Evolutionary conservation across 2,888 invertebrate genomes (phyloP).

Genomic region (Meteorus cinctellus): DNA sequence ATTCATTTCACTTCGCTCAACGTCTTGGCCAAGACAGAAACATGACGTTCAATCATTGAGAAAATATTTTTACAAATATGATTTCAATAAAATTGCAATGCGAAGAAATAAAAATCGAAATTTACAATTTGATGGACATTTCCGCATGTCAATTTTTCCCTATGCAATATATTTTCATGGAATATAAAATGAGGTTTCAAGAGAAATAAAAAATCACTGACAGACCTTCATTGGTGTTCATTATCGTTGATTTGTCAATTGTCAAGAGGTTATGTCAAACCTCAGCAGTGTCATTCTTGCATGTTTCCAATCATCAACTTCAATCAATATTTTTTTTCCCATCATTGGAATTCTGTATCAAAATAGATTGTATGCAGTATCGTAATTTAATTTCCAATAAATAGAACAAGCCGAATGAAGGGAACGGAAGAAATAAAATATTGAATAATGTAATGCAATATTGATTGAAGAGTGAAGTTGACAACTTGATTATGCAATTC

Average conservation of each 20-base stretch:
- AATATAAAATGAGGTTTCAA: not conserved
- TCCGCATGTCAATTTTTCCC: not conserved
- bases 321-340: no score
- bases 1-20: conserved; percentile 32
- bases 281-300: no score
- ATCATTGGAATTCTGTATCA: no score
- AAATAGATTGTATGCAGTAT: no score
- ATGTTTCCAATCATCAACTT: no score
- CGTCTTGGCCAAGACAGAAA: conserved; percentile 1
- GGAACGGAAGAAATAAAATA: not conserved
- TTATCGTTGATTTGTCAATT: no score
- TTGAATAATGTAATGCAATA: not conserved
- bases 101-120: not conserved
- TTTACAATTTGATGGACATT: not conserved
- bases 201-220: no score
- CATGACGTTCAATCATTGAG: conserved; percentile 20
- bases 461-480: not conserved
- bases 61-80: conserved; percentile 19
- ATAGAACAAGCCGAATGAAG: not conserved
- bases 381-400: not conserved
- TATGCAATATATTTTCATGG: not conserved
- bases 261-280: no score
- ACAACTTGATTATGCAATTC: not conserved
- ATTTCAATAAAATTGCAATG: not conserved
- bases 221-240: no score